Conservation (phyloP, 2,113 vertebrate species). For the Hemichromis elongatus region DNA sequence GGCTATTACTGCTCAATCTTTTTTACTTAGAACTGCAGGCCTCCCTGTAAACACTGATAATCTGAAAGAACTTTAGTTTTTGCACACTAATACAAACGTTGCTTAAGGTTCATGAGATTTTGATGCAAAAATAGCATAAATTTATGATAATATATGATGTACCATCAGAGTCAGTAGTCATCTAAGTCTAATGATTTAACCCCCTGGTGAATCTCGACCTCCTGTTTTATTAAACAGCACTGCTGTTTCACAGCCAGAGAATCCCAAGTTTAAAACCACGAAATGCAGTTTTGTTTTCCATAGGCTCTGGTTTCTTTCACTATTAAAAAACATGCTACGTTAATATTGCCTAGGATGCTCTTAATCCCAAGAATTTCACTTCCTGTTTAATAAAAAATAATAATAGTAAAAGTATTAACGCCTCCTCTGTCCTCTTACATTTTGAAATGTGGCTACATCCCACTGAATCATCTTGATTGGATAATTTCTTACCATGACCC, state of each 20-base stretch:
- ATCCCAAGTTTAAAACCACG: neutral
- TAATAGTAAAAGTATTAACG: neutral
- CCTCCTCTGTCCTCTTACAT: neutral
- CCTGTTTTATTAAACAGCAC: neutral
- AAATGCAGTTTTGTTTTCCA: neutral
- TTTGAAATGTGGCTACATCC: neutral
- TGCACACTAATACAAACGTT: too few relatives aligned
- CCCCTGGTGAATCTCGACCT: neutral
- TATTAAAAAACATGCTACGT: neutral
- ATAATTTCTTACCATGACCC: neutral
- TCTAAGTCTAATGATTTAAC: neutral
- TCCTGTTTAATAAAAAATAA: neutral
- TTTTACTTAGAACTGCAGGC: neutral
- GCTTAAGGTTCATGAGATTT: neutral
- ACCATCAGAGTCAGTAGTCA: neutral
- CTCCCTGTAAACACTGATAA: neutral
- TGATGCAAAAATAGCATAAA: too few relatives aligned
- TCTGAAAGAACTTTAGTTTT: too few relatives aligned
- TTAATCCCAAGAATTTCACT: neutral
- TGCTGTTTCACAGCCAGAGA: neutral
- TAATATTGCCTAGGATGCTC: neutral
- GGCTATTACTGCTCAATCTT: neutral
- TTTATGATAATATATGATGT: neutral
- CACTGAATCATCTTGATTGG: neutral
- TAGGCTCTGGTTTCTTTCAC: fast-evolving